A percentile compares a stretch with the other conserved stretches of the same genome.
Evolutionary conservation across 2,113 vertebrate species (phyloP).

Genomic region (Lates calcarifer): DNA sequence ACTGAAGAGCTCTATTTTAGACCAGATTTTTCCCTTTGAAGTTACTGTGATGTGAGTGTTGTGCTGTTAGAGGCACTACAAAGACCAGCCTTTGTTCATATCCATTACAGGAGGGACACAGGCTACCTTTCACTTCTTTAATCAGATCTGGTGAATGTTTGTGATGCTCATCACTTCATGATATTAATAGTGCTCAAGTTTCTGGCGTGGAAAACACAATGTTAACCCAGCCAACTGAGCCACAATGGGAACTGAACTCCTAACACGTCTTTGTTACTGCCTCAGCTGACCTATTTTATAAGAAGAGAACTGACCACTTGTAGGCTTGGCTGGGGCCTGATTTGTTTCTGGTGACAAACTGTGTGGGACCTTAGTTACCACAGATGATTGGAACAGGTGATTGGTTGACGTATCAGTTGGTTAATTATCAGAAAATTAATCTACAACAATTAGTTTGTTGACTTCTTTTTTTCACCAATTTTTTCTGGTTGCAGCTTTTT

Average conservation of each 20-base stretch:
- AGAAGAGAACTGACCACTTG: too few relatives aligned
- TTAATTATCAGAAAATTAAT: not conserved
- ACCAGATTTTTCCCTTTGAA: not conserved
- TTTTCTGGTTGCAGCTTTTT: too few relatives aligned
- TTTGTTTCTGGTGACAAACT: not conserved
- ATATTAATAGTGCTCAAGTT: not conserved
- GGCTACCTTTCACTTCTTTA: slow-evolving; percentile 5
- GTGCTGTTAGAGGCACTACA: slow-evolving; percentile 8
- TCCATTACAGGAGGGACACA: not conserved
- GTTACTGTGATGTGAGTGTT: not conserved
- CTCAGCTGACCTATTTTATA: too few relatives aligned
- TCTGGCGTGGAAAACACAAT: not conserved
- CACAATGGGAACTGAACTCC: not conserved
- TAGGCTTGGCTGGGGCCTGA: too few relatives aligned
- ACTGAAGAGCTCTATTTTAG: slow-evolving; percentile 6
- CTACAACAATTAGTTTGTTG: too few relatives aligned
- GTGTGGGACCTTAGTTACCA: too few relatives aligned
- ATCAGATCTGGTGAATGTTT: slow-evolving; percentile 6
- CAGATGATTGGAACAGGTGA: slow-evolving; percentile 1
- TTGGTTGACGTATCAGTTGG: not conserved
- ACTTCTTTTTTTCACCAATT: too few relatives aligned
- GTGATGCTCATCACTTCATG: not conserved
- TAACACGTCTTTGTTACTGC: too few relatives aligned
- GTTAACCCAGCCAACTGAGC: too few relatives aligned
- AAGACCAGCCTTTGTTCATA: slow-evolving; percentile 15